These are phyloP conservation scores for Morone chrysops DNA, from an alignment of 2,113 vertebrate genomes.

Conservation along the genomic window DNA sequence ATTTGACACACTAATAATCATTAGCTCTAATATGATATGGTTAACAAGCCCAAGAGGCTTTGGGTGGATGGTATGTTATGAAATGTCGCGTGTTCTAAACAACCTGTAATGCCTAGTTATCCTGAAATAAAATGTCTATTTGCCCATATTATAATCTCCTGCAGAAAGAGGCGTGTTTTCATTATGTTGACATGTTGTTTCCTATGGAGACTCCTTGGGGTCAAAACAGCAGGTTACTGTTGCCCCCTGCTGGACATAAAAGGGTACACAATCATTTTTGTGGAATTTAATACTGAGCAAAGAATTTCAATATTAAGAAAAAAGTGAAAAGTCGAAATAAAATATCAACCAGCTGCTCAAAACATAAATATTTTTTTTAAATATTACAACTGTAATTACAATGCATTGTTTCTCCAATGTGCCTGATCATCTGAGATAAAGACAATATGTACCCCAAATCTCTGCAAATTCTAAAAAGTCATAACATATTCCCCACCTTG, in stretches of 20 bases:
- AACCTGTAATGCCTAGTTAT: constrained; percentile 60
- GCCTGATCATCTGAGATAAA: not conserved
- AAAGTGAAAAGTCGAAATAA: not conserved
- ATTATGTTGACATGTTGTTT: constrained; percentile 72
- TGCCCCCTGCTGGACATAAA: constrained; percentile 76
- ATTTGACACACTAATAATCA: constrained; percentile 77
- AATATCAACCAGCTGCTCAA: not conserved
- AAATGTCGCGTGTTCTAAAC: constrained; percentile 34
- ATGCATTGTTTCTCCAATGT: not conserved
- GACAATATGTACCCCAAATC: not conserved
- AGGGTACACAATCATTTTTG: constrained; percentile 6
- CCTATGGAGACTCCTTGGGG: constrained; percentile 48
- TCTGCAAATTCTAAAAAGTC: not conserved
- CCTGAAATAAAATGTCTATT: constrained; percentile 61
- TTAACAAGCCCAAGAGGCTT: constrained; percentile 63
- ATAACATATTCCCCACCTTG: not conserved
- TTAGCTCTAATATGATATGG: constrained; percentile 71
- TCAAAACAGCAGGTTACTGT: constrained; percentile 63
- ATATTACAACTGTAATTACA: not conserved
- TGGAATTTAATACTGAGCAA: not conserved
- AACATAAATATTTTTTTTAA: not conserved
- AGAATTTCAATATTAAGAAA: not conserved
- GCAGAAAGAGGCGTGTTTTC: constrained; percentile 69
- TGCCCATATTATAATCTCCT: constrained; percentile 70
- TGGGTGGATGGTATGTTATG: constrained; percentile 32